These are phyloP conservation scores for Eupeodes luniger DNA, from an alignment of 2,888 invertebrate species.

Conservation along the genomic window DNA sequence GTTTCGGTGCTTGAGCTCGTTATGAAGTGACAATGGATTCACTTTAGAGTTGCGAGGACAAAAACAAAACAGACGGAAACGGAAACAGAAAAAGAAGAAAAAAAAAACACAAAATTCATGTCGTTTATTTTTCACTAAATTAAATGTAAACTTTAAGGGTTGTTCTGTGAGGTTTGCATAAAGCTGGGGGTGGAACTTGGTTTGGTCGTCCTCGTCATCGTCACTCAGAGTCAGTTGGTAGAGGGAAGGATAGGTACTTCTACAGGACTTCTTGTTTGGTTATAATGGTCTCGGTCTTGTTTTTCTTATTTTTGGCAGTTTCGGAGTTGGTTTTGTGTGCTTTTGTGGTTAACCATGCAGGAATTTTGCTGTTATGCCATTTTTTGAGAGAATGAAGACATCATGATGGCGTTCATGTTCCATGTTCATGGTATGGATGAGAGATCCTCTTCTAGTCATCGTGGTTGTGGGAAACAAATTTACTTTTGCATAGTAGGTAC, in stretches of 20 bases:
- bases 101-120: slow-evolving; percentile 11
- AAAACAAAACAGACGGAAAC: background rate
- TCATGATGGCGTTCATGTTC: background rate
- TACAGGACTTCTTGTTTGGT: too few relatives aligned
- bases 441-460: background rate
- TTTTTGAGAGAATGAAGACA: slow-evolving; percentile 17
- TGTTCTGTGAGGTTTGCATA: background rate
- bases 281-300: background rate
- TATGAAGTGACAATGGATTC: slow-evolving; percentile 45
- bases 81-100: background rate
- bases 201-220: background rate
- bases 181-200: background rate
- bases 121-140: slow-evolving; percentile 35
- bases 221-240: background rate
- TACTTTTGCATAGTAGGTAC: too few relatives aligned
- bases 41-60: slow-evolving; percentile 21
- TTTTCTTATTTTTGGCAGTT: background rate
- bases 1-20: slow-evolving; percentile 35
- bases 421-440: slow-evolving; percentile 12
- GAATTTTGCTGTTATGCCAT: slow-evolving; percentile 1
- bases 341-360: slow-evolving; percentile 47
- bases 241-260: background rate
- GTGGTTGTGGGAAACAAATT: too few relatives aligned
- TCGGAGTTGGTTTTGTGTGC: too few relatives aligned
- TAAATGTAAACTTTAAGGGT: slow-evolving; percentile 40